Percentiles rank a stretch among this genome's conserved stretches.
Conservation (phyloP, 2,888 invertebrate species). For the Andrena bucephala region DNA sequence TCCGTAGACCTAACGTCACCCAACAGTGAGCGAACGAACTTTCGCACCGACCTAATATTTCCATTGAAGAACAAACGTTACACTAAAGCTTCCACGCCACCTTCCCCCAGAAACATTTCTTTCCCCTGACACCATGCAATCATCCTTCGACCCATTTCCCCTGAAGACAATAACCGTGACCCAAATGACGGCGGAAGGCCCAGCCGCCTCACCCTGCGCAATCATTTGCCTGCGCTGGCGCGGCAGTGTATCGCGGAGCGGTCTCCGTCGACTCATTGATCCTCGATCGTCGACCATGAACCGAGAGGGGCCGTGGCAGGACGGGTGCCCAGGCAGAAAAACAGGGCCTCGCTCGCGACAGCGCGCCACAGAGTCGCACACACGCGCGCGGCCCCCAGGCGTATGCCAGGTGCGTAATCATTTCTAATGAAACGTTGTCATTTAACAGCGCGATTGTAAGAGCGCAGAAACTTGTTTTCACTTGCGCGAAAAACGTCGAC, state of each 20-base stretch:
- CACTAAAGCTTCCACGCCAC: too few relatives aligned
- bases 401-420: conserved; percentile 79
- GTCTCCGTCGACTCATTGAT: conserved; percentile 14
- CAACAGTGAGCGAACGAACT: too few relatives aligned
- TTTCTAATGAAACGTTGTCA: conserved; percentile 83
- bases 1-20: too few relatives aligned
- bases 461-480: conserved; percentile 83
- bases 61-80: too few relatives aligned
- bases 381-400: conserved; percentile 39
- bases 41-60: too few relatives aligned
- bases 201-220: background rate
- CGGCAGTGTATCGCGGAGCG: background rate
- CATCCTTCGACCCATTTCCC: too few relatives aligned
- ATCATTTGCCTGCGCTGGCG: conserved; percentile 9
- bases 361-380: conserved; percentile 21
- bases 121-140: too few relatives aligned
- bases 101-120: too few relatives aligned
- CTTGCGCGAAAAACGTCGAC: conserved; percentile 84
- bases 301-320: background rate
- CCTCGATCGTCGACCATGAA: conserved; percentile 45
- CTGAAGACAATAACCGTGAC: too few relatives aligned
- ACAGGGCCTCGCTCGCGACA: conserved; percentile 39
- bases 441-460: conserved; percentile 82
- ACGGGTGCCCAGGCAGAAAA: conserved; percentile 39
- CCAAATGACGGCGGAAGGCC: too few relatives aligned